Conservation (phyloP, 2,113 vertebrate genomes). For the Entelurus aequoreus region DNA sequence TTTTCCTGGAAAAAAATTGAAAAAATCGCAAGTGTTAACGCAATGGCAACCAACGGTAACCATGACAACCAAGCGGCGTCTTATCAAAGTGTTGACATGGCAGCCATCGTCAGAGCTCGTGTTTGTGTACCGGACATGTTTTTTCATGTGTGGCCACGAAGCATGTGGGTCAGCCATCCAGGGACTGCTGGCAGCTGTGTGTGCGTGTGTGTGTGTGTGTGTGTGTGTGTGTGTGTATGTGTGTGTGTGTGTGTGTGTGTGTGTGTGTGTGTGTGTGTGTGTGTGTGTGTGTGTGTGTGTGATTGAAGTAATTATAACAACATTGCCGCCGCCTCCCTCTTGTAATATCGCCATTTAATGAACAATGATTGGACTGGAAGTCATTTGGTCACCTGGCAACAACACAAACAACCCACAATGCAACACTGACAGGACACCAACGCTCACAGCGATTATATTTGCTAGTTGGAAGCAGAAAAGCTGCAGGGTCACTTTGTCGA, state of each 20-base stretch:
- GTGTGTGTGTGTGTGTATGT: neutral
- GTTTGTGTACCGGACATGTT: conserved; percentile 14
- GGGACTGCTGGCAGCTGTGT: conserved; percentile 43
- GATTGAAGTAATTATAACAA: conserved; percentile 1
- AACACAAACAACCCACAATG: neutral
- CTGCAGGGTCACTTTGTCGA: conserved; percentile 15
- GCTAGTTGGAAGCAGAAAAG: conserved; percentile 36
- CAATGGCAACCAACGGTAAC: neutral
- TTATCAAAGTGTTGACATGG: neutral
- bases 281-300: conserved; percentile 12
- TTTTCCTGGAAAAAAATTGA: no score
- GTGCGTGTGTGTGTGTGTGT: neutral
- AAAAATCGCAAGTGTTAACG: no score
- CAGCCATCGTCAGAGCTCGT: neutral
- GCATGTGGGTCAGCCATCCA: conserved; percentile 44
- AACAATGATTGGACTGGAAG: neutral
- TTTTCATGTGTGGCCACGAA: conserved; percentile 22
- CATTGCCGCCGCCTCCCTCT: no score
- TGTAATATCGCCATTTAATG: neutral
- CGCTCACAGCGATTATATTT: neutral
- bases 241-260: conserved; percentile 9
- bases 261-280: conserved; percentile 19
- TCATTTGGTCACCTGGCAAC: neutral
- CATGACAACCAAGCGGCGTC: neutral
- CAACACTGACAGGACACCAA: conserved; percentile 4